Conservation (phyloP, 2,888 invertebrate species). For the Acrocyrtus sp. region DNA sequence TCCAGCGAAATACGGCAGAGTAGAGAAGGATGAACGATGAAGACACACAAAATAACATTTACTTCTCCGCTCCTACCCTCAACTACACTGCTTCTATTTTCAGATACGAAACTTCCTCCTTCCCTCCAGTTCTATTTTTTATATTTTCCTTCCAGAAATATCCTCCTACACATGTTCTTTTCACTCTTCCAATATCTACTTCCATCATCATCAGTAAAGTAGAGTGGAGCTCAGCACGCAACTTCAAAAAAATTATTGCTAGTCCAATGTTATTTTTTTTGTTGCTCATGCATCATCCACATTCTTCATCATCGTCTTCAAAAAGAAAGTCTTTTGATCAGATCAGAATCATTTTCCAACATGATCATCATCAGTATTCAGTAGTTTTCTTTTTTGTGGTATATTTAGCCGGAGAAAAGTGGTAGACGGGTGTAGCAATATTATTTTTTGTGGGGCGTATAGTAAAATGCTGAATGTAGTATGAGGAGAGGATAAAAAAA, state of each 20-base stretch:
- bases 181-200: not conserved
- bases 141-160: not conserved
- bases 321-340: too few species aligned
- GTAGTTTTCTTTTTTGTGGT: not conserved
- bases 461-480: too few species aligned
- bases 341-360: too few species aligned
- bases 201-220: conserved; percentile 17
- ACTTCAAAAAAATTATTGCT: too few species aligned
- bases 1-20: not conserved
- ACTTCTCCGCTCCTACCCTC: too few species aligned
- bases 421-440: too few species aligned
- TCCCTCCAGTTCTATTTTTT: conserved; percentile 1
- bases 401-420: not conserved
- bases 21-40: too few species aligned
- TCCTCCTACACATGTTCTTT: too few species aligned
- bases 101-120: conserved; percentile 5
- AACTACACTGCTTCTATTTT: too few species aligned
- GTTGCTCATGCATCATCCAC: conserved; percentile 33
- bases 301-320: conserved; percentile 11
- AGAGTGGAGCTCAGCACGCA: conserved; percentile 37
- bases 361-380: conserved; percentile 46
- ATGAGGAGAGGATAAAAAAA: not conserved
- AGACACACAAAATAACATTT: too few species aligned
- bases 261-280: conserved; percentile 28
- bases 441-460: not conserved